Evolutionary conservation across 2,888 invertebrate species (phyloP).

Genomic region (Danaus chrysippus): DNA sequence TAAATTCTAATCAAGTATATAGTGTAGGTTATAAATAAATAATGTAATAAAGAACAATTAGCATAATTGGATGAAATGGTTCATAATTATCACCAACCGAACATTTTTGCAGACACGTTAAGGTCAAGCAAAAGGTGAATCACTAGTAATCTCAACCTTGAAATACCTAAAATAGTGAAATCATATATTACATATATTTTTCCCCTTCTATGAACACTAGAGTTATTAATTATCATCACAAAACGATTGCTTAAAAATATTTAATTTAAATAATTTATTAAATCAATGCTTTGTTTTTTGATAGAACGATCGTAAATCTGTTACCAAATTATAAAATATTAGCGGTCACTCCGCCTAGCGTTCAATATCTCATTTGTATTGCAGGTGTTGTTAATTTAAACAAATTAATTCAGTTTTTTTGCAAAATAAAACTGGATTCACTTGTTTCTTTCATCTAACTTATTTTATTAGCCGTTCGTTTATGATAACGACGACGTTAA

Average conservation of each 20-base stretch:
- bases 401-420: constrained; percentile 44
- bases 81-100: constrained; percentile 14
- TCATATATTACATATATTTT: not conserved
- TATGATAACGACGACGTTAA: constrained; percentile 20
- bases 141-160: constrained; percentile 51
- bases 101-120: not conserved
- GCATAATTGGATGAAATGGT: constrained; percentile 29
- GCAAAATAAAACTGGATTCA: constrained; percentile 25
- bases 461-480: constrained; percentile 18
- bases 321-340: not conserved
- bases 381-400: constrained; percentile 61
- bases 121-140: constrained; percentile 27
- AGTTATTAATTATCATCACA: not conserved
- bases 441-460: constrained; percentile 26
- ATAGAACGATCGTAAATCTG: not conserved
- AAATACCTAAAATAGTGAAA: constrained; percentile 31
- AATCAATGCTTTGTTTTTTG: constrained; percentile 4
- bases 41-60: constrained; percentile 26
- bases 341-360: constrained; percentile 25
- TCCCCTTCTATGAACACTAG: not conserved
- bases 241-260: not conserved
- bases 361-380: constrained; percentile 46
- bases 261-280: not conserved
- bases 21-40: constrained; percentile 21
- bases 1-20: constrained; percentile 19